Evolutionary conservation across 1,140 invertebrate genomes (phyloP), one percentile per base, ranked within the genome.

Genomic region (Elymnias hypermnestra): DNA sequence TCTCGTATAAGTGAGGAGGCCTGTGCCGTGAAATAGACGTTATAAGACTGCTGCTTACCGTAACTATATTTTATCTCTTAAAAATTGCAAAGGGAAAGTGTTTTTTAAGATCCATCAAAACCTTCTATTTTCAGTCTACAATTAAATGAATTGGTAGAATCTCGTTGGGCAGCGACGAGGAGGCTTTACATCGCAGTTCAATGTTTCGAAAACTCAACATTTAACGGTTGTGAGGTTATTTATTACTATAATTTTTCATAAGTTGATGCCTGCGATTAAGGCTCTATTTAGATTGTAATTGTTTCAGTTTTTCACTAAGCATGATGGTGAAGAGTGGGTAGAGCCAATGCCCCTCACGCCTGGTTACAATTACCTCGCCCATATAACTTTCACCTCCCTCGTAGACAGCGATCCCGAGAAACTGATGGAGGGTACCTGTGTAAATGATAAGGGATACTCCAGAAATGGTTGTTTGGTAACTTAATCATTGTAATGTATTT

Each of bases 281-380:
- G n/a, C n/a, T n/a, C n/a, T n/a, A n/a, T n/a, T n/a, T n/a, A n/a
- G n/a, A n/a, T n/a, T n/a, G n/a, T n/a, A n/a, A n/a, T 9, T 39
- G 21, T 53, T 56, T 14, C 29, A 76, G 72, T 62, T 78, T 18
- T 64, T 62, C 28, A 69, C 68, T 0, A 65, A 62, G 35, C 75
- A 66, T 36, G 28, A 59, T 0, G 59, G 53, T 10, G 71, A 78
- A 15, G 72, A 72, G 9, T 69, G 55, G 50, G 25, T 61, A 12
- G 45, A 59, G 21, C 58, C 70, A 0, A 37, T 19, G 5, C 15
- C 23, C 0, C 37, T 82, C 10, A 38, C 31, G 0, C 56, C 68
- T 0, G 69, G 73, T 1, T 12, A 38, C 23, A 53, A 50, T 18
- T 74, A 82, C 51, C 10, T 58, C 3, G 71, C 62, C 5, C 57